A percentile compares a stretch with the other conserved stretches of the same genome.
phyloP scores from a whole-genome alignment of 64 coral and sea anemone genomes.

The Actinia tenebrosa region DNA sequence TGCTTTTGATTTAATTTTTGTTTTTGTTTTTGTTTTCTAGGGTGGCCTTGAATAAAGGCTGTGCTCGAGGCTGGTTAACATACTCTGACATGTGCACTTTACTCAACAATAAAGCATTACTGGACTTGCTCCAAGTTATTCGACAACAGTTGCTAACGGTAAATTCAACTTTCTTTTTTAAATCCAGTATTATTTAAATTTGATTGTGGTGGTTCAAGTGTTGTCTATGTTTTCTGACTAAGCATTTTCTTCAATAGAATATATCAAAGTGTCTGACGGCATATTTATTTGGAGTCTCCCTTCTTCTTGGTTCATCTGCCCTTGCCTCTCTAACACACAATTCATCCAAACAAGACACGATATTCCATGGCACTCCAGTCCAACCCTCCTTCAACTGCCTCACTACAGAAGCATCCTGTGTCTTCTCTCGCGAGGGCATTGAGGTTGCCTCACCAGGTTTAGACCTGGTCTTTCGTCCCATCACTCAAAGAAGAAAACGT shows the following conservation, averaged over 20 bases:
- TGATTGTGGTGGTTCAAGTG: too few relatives aligned
- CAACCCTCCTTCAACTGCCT: neutral
- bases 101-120: conserved; percentile 12
- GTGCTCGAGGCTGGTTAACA: conserved; percentile 71
- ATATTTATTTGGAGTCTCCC: conserved; percentile 42
- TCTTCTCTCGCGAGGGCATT: conserved; percentile 13
- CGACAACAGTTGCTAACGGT: conserved; percentile 29
- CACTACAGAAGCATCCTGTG: conserved; percentile 14
- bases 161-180: neutral
- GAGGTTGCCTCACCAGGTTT: neutral
- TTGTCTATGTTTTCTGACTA: neutral
- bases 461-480: neutral
- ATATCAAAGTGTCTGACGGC: conserved; percentile 23
- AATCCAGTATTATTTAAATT: too few relatives aligned
- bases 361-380: neutral
- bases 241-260: conserved; percentile 13
- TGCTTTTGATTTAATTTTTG: neutral
- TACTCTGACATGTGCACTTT: conserved; percentile 49
- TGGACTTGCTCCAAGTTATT: neutral
- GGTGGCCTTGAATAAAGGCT: conserved; percentile 69
- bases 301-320: conserved; percentile 22
- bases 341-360: neutral
- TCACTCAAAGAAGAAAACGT: neutral
- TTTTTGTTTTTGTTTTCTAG: conserved; percentile 15
- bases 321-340: neutral